Percentiles rank a stretch among this genome's conserved stretches.
Evolutionary conservation across 1,140 invertebrate genomes (phyloP).

Genomic region (Phthorimaea operculella): DNA sequence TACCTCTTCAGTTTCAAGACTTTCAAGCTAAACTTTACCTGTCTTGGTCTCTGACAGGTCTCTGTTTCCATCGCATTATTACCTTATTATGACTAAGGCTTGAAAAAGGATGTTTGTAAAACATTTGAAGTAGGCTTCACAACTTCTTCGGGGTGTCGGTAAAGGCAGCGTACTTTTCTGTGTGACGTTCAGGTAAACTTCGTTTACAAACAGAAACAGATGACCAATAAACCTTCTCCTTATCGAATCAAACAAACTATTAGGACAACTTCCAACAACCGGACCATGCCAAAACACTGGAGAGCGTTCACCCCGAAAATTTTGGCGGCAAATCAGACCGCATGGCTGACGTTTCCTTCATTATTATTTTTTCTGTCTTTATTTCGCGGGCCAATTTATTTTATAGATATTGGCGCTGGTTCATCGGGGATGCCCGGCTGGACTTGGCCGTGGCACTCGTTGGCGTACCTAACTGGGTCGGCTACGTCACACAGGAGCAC

Average conservation of each 20-base stretch:
- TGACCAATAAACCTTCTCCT: constrained; percentile 29
- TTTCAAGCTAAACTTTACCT: too few relatives aligned
- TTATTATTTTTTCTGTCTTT: constrained; percentile 53
- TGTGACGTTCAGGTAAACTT: not conserved
- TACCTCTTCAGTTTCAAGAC: too few relatives aligned
- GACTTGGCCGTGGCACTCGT: constrained; percentile 61
- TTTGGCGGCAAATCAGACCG: constrained; percentile 55
- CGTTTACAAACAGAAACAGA: constrained; percentile 33
- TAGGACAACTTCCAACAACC: constrained; percentile 55
- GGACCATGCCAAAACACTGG: constrained; percentile 59
- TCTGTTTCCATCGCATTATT: too few relatives aligned
- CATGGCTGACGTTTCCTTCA: constrained; percentile 49
- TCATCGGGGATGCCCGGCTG: constrained; percentile 60
- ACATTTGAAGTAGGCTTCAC: too few relatives aligned
- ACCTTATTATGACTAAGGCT: too few relatives aligned
- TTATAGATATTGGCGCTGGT: constrained; percentile 65
- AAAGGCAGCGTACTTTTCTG: too few relatives aligned
- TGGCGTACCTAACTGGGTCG: constrained; percentile 62
- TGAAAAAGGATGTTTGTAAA: too few relatives aligned
- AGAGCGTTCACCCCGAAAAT: constrained; percentile 57
- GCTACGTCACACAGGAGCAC: constrained; percentile 53
- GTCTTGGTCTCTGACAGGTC: too few relatives aligned
- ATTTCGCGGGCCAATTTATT: constrained; percentile 58
- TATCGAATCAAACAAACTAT: constrained; percentile 52
- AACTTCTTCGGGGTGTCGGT: too few relatives aligned